A percentile compares a stretch with the other conserved stretches of the same genome.
Evolutionary conservation across 2,888 invertebrate genomes (phyloP).

Genomic region (Ennomos fuscantarius): DNA sequence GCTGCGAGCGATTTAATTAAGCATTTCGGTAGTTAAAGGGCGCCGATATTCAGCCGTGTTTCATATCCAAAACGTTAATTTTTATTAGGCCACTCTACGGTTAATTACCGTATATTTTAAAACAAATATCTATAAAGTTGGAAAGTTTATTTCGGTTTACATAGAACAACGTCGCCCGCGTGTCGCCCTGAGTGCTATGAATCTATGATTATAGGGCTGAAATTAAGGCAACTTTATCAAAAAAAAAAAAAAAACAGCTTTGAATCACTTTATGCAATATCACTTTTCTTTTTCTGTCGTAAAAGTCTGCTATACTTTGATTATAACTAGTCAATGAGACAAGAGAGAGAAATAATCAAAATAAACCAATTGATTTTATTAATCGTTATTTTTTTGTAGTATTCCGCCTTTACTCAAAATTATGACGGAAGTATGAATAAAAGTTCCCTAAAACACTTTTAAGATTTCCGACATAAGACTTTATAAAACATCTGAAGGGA

Average conservation of each 20-base stretch:
- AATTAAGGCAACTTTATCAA: too few species aligned
- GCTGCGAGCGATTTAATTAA: conserved; percentile 57
- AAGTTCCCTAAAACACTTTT: not conserved
- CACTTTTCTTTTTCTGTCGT: too few species aligned
- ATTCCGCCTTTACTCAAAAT: too few species aligned
- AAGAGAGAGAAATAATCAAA: too few species aligned
- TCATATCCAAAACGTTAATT: conserved; percentile 71
- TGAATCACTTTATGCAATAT: too few species aligned
- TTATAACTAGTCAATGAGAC: too few species aligned
- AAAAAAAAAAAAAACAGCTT: not conserved
- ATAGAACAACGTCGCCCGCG: conserved; percentile 1
- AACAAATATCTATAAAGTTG: conserved; percentile 26
- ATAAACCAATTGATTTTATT: too few species aligned
- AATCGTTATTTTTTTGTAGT: too few species aligned
- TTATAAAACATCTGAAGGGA: too few species aligned
- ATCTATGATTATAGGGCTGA: not conserved
- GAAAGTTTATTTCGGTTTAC: conserved; percentile 6
- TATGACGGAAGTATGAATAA: too few species aligned
- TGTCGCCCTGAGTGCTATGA: conserved; percentile 1
- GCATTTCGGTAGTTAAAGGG: conserved; percentile 61
- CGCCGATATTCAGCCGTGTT: conserved; percentile 60
- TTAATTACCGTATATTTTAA: conserved; percentile 46
- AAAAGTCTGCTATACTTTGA: too few species aligned
- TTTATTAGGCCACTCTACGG: conserved; percentile 51
- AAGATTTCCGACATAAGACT: too few species aligned